phyloP scores from a whole-genome alignment of 2,113 vertebrate genomes.

The Jacana jacana region DNA sequence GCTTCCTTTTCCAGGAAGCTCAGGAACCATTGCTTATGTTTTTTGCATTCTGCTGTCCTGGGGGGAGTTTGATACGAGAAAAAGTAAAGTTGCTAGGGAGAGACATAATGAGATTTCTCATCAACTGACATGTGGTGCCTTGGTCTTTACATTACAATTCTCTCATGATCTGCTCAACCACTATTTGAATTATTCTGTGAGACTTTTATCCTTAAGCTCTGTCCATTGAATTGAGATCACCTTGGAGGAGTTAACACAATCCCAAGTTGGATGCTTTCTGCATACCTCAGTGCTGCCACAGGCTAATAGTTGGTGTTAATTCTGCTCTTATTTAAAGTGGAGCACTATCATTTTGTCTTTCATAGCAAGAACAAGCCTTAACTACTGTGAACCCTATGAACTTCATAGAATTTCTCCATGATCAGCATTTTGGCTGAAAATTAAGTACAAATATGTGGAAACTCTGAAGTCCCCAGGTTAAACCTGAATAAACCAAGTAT shows the following conservation, averaged over 20 bases:
- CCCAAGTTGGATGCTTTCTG: background rate
- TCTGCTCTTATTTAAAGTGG: background rate
- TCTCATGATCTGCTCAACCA: background rate
- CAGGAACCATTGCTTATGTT: background rate
- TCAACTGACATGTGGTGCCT: accelerated
- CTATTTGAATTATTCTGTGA: background rate
- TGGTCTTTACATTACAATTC: background rate
- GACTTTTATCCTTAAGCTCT: background rate
- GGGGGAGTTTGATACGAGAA: too few species aligned
- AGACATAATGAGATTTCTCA: background rate
- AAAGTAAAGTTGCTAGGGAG: background rate
- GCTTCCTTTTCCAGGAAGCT: background rate
- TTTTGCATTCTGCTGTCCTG: background rate
- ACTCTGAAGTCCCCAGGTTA: background rate
- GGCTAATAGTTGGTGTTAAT: background rate
- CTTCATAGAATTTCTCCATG: background rate
- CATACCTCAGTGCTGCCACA: background rate
- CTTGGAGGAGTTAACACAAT: too few species aligned
- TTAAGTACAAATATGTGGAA: background rate
- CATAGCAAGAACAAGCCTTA: background rate
- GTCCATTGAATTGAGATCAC: background rate
- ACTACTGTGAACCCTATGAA: background rate
- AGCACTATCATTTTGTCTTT: background rate
- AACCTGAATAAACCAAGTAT: background rate
- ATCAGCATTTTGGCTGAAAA: background rate